A percentile compares a stretch with the other conserved stretches of the same genome.
These are phyloP conservation scores for Oryctolagus cuniculus DNA, from an alignment of 2,113 vertebrate genomes.

Conservation along the genomic window mOryCun1.1 NC_091445.1:16191001-16191500, in stretches of 20 bases:
- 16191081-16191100: constrained; percentile 58
- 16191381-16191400: constrained; percentile 57
- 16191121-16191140: constrained; percentile 47
- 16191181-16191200: constrained; percentile 12
- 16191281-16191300: constrained; percentile 40
- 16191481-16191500: constrained; percentile 34
- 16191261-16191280: neutral
- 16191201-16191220: neutral
- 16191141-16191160: constrained; percentile 43
- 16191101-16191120: constrained; percentile 56
- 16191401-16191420: neutral
- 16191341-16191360: constrained; percentile 22
- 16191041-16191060: constrained; percentile 60
- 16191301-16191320: constrained; percentile 55
- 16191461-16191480: constrained; percentile 27
- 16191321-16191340: constrained; percentile 38
- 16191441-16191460: constrained; percentile 39
- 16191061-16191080: constrained; percentile 40
- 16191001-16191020: constrained; percentile 62
- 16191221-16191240: constrained; percentile 51
- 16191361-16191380: constrained; percentile 57
- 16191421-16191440: constrained; percentile 38
- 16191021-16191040: neutral
- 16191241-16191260: constrained; percentile 59
- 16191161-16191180: neutral